Evolutionary conservation across 2,888 invertebrate genomes (phyloP), one percentile per base, ranked within the genome.

Genomic region (Eumerus sabulonum): DNA sequence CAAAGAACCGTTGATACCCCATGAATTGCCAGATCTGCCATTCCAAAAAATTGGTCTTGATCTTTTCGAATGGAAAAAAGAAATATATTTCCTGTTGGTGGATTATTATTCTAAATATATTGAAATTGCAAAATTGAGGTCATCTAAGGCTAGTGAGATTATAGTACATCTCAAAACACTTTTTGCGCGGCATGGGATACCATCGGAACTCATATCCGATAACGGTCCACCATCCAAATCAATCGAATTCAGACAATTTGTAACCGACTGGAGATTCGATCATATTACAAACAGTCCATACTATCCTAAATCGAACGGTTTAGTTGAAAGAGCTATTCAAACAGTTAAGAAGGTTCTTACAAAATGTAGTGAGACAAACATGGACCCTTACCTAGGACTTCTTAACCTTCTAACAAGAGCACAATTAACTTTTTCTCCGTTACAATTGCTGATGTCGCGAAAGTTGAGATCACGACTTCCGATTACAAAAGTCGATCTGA

Each of bases 221-320:
- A 81, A 82, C 36, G 50, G 51, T 13, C 51, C 51, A 19, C 18
- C 51, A 42, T 63, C 76, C 73, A 50, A 42, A 4, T 64, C 73
- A 1, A 18, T n/a, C 18, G 42, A 56, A 42, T 19, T 56, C 18
- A 44, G 44, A 11, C 19, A 44, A 7, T 59, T 56, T 19, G 54
- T 27, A 47, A 48, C 16, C 82, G 73, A 40, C 3, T 40, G 70
- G 56, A 76, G 12, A 66, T 82, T 64, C 9, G 66, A 44, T 3
- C 82, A 79, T 56, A 66, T 35, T 13, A 77, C 63, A 9, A 74
- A 74, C 4, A 81, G 63, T 50, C 82, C 83, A 12, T 72, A 72
- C 44, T 48, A 76, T 36, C 68, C 68, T 1, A 70, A 76, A 59
- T 81, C 82, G 11, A 83, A 83, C 59, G 82, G 57, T 3, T 36